Base-by-base conservation (phyloP, 2,888 invertebrate genomes). In the Melanophora roralis region DNA sequence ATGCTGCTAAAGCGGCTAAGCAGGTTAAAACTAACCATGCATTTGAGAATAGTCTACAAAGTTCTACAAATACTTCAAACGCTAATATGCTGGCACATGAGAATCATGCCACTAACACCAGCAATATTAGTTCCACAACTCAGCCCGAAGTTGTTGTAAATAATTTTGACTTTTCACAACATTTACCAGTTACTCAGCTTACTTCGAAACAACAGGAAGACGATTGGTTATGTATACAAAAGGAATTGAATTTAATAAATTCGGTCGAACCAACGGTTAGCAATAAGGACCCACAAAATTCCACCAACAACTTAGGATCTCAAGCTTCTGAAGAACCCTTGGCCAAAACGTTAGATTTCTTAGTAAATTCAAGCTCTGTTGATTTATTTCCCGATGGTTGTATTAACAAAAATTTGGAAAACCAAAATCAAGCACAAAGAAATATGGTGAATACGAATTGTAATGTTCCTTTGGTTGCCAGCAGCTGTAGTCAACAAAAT, bases 161-260 rank as follows among this genome's bases (percentile, higher is more conserved):
- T 43, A 76, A 62, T 75, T 80, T 80, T 51, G 80, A 80, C 62
- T 80, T 80, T 21, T 80, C 80, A 2, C 80, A 76, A 7, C 78
- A 78, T 64, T 51, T 80, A 9, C 76, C 60, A 4, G 62, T 67
- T 0, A 68, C 72, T 55, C 72, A 67, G 8, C 14, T 34, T 3
- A 47, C 38, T 8, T 68, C 72, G n/a, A 75, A 78, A 92, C 92
- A 75, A 92, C 93, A 93, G 83, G 94, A 94, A 83, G 94, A 94
- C 85, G 93, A 93, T 85, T 94, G 93, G 93, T 90, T 93, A 45
- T 93, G 93, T 82, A 92, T 93, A 72, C 93, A 93, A 84, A 92
- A 93, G 67, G 94, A 94, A 84, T 88, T 94, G 2, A 93, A 91
- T 84, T 82, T 92, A 40, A 91, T 91, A 73, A 84, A 76, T 45